Conservation (phyloP, 2,888 invertebrate genomes). For the Stenodema calcarata region DNA sequence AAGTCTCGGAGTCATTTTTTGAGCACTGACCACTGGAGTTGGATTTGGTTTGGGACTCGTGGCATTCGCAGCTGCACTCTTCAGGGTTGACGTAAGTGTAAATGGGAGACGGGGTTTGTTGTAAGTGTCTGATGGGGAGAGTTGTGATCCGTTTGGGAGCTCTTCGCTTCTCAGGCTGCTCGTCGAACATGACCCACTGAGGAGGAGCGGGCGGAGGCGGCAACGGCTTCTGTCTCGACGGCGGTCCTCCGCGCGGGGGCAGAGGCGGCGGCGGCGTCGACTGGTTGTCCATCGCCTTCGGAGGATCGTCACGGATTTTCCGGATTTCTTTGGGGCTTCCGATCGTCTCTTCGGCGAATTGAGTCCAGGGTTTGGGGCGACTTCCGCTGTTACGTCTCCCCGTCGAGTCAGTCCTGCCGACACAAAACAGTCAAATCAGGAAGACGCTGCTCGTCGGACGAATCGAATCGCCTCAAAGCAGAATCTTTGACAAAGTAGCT, state of each 20-base stretch:
- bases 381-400: conserved; percentile 53
- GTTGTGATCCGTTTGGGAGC: conserved; percentile 84
- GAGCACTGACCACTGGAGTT: conserved; percentile 47
- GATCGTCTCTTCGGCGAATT: conserved; percentile 53
- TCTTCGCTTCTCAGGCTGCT: conserved; percentile 82
- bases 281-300: background rate
- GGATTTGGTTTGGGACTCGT: conserved; percentile 64
- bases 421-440: conserved; percentile 38
- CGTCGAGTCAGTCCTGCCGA: conserved; percentile 54
- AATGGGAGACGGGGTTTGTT: conserved; percentile 63
- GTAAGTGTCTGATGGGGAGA: conserved; percentile 65
- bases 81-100: conserved; percentile 86
- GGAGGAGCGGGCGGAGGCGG: conserved; percentile 53
- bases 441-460: conserved; percentile 9
- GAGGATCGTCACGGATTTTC: conserved; percentile 14
- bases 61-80: conserved; percentile 87
- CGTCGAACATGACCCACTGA: conserved; percentile 83
- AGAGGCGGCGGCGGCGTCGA: background rate
- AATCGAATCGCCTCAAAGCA: background rate
- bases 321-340: conserved; percentile 47
- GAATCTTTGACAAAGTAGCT: too few species aligned
- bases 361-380: conserved; percentile 52
- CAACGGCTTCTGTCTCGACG: conserved; percentile 46
- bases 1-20: conserved; percentile 42
- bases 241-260: conserved; percentile 24